phyloP scores from a whole-genome alignment of 2,797 vertebrate genomes.

The Halcyon smyrnensis region DNA sequence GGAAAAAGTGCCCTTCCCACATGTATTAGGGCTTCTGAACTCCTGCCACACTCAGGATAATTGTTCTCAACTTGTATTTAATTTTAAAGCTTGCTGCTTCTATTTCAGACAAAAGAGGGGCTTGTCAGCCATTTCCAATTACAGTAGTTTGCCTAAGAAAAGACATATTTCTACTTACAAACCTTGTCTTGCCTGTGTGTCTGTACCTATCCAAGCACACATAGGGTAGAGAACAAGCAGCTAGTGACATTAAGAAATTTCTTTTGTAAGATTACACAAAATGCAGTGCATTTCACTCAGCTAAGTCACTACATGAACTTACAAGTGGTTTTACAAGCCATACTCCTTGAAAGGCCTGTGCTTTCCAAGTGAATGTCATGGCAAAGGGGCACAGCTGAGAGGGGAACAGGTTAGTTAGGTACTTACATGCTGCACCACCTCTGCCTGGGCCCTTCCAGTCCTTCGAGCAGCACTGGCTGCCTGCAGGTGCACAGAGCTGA shows the following conservation, averaged over 20 bases:
- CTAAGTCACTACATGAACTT: background rate
- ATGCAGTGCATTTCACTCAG: background rate
- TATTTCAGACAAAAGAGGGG: background rate
- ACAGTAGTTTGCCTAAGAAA: background rate
- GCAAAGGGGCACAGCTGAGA: background rate
- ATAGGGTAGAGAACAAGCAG: background rate
- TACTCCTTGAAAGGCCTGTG: background rate
- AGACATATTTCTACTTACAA: background rate
- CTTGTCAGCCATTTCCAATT: slow-evolving; percentile 17
- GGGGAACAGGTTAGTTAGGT: background rate
- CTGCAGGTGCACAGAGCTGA: accelerated
- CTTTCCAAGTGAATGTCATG: background rate
- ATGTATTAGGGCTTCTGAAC: background rate
- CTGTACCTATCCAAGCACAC: background rate
- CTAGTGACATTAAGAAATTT: background rate
- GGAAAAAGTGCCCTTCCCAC: background rate
- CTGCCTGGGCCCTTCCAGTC: background rate
- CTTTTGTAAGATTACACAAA: background rate
- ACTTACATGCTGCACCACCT: background rate
- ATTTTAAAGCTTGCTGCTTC: slow-evolving; percentile 23
- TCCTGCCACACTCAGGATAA: background rate
- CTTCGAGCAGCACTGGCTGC: background rate
- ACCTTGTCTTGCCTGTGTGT: accelerated
- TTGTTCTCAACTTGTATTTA: slow-evolving; percentile 11
- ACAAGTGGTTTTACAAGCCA: background rate